phyloP scores from a whole-genome alignment of 2,113 vertebrate genomes.

The Psephotus haematonotus region DNA sequence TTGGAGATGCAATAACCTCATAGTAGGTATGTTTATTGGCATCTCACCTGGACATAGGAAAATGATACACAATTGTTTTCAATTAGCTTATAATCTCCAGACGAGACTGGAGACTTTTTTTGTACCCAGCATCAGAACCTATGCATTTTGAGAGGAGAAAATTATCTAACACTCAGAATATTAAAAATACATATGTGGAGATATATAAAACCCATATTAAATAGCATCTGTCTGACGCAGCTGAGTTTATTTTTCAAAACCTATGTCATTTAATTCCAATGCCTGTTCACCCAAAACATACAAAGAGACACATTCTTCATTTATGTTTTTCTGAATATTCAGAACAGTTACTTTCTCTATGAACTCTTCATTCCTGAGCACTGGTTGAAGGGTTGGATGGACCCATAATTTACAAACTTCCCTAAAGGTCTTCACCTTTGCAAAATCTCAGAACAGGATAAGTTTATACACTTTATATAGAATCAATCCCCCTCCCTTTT shows the following conservation, averaged over 20 bases:
- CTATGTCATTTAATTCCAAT: background rate
- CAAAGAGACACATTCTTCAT: background rate
- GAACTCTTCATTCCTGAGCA: background rate
- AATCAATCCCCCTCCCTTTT: background rate
- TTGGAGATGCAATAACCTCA: background rate
- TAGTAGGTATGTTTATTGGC: background rate
- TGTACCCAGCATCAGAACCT: background rate
- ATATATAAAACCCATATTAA: background rate
- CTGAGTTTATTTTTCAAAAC: background rate
- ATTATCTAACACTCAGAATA: background rate
- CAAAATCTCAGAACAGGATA: background rate
- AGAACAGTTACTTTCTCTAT: background rate
- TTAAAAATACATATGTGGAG: background rate
- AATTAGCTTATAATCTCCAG: background rate
- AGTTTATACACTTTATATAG: background rate
- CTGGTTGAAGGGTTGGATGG: background rate
- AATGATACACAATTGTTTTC: background rate
- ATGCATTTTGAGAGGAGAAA: background rate
- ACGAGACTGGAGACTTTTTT: background rate
- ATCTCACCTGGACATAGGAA: background rate
- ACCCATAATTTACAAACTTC: background rate
- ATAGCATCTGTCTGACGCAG: background rate
- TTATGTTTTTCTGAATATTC: background rate
- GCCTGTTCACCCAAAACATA: background rate
- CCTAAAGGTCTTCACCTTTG: background rate